Conservation (phyloP, 2,113 vertebrate genomes). For the Polyodon spathula region DNA sequence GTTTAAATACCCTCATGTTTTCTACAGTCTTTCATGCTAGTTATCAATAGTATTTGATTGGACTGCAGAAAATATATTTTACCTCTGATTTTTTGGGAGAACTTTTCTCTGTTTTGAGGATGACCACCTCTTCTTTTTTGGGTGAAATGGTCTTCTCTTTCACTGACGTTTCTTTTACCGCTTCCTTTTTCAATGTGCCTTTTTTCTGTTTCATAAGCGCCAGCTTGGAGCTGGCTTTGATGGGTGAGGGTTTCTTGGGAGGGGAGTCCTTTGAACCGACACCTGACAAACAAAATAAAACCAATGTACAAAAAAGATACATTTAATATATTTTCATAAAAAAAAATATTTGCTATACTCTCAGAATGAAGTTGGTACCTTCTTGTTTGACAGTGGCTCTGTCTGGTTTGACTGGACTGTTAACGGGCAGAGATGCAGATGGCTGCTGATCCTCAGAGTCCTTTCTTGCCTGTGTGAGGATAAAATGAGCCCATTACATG, state of each 20-base stretch:
- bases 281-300: too few relatives aligned
- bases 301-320: too few relatives aligned
- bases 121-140: slow-evolving; percentile 42
- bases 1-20: too few relatives aligned
- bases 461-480: slow-evolving; percentile 56
- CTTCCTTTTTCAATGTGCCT: slow-evolving; percentile 30
- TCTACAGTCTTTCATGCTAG: too few relatives aligned
- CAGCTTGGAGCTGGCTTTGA: slow-evolving; percentile 67
- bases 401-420: slow-evolving; percentile 34
- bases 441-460: slow-evolving; percentile 44
- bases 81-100: slow-evolving; percentile 81
- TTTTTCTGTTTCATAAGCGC: slow-evolving; percentile 66
- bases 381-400: slow-evolving; percentile 14
- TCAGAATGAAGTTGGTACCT: background rate
- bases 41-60: too few relatives aligned
- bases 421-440: slow-evolving; percentile 27
- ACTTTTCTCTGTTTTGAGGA: slow-evolving; percentile 54
- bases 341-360: too few relatives aligned
- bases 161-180: slow-evolving; percentile 12
- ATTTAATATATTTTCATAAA: too few relatives aligned
- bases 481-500: background rate
- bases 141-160: slow-evolving; percentile 40
- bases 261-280: slow-evolving; percentile 27
- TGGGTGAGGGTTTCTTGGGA: slow-evolving; percentile 33
- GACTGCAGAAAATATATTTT: slow-evolving; percentile 4